These are phyloP conservation scores for Diadophis punctatus DNA, from an alignment of 2,113 vertebrate genomes.

Conservation along the genomic window DNA sequence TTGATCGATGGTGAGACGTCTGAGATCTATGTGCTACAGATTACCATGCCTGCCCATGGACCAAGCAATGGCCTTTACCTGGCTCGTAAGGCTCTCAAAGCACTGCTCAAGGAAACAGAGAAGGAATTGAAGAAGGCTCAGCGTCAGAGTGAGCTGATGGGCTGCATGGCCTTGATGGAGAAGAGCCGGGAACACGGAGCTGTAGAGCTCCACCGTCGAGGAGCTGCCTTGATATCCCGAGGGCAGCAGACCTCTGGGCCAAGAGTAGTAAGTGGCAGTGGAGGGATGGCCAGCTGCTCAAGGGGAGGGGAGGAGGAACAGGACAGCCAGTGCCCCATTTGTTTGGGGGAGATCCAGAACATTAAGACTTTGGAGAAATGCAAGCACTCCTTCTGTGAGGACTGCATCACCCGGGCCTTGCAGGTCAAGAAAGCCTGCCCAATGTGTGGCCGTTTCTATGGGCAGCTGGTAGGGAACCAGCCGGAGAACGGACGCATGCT, in stretches of 20 bases:
- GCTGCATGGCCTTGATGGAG: constrained; percentile 83
- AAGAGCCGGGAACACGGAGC: constrained; percentile 81
- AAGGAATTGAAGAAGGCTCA: constrained; percentile 75
- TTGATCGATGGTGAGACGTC: constrained; percentile 89
- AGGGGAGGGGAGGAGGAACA: constrained; percentile 74
- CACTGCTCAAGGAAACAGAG: constrained; percentile 69
- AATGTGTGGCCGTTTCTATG: constrained; percentile 90
- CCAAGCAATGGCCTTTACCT: constrained; percentile 66
- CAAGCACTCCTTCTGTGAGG: constrained; percentile 86
- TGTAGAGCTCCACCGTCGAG: constrained; percentile 76
- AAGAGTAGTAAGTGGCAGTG: constrained; percentile 63
- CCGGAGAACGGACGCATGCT: constrained; percentile 91
- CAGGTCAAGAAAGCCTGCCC: constrained; percentile 91
- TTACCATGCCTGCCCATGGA: constrained; percentile 64
- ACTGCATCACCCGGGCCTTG: constrained; percentile 88
- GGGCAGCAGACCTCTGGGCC: constrained; percentile 70
- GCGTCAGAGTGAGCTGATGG: constrained; percentile 77
- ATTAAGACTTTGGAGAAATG: constrained; percentile 88
- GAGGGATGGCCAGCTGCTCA: constrained; percentile 51
- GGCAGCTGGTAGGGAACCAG: constrained; percentile 90
- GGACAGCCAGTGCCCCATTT: constrained; percentile 85
- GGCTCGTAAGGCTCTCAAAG: constrained; percentile 71
- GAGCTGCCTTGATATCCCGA: constrained; percentile 62
- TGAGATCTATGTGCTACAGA: constrained; percentile 90
- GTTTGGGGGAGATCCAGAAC: constrained; percentile 89